A percentile compares a stretch with the other conserved stretches of the same genome.
phyloP scores from a whole-genome alignment of 2,113 vertebrate genomes.

The Coturnix japonica region DNA sequence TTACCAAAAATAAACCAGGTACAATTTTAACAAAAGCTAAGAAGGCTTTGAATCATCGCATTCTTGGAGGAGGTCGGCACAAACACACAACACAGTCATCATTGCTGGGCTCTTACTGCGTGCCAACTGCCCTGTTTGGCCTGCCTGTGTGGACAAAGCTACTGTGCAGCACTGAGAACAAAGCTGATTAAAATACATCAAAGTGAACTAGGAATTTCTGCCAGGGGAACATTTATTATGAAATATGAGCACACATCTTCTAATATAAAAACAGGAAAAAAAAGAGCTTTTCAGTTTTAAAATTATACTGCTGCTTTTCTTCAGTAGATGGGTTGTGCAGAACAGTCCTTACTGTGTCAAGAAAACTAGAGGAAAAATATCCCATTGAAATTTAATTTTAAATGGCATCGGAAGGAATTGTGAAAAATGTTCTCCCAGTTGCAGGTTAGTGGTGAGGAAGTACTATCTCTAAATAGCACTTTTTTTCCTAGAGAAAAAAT shows the following conservation, averaged over 20 bases:
- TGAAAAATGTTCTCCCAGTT: background rate
- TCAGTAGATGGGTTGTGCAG: background rate
- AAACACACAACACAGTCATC: accelerated
- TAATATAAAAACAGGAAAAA: background rate
- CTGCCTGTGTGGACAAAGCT: accelerated
- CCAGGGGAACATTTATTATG: background rate
- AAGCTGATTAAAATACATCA: background rate
- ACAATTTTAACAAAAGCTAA: background rate
- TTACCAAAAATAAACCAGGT: background rate
- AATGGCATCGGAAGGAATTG: background rate
- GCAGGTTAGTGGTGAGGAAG: background rate
- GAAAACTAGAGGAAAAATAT: background rate
- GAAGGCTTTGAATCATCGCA: background rate
- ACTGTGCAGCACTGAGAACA: background rate
- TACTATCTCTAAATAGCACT: background rate
- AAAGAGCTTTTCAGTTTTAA: background rate
- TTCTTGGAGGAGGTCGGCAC: accelerated
- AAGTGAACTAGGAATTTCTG: background rate
- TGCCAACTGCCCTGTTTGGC: background rate
- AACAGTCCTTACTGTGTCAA: background rate
- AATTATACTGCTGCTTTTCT: background rate
- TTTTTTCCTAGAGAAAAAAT: background rate
- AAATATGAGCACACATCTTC: background rate
- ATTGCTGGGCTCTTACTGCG: background rate
- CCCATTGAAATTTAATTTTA: background rate